Evolutionary conservation across 92 coral and sea anemone genomes (phyloP), one percentile per base, ranked within the genome.

Genomic region (Umimayanthus kanabou): DNA sequence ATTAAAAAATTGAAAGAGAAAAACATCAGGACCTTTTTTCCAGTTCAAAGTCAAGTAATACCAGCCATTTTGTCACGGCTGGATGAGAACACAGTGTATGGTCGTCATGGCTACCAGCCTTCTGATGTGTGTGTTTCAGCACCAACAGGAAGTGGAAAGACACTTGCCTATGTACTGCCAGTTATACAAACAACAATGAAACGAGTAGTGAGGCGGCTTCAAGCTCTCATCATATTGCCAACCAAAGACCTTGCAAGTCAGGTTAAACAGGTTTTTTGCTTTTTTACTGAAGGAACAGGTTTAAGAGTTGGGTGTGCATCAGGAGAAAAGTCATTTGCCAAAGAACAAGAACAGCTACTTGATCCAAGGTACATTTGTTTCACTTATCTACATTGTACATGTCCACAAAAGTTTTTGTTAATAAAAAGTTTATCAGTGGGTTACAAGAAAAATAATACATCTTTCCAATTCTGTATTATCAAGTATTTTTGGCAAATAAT

Each of bases 71-170:
- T 96, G 80, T 80, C 94, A 11, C 89, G 76, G 61, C 87, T 91
- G 77, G 96, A 94, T 28, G 76, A 66, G 77, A 79, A 83, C 82
- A 82, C 92, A 29, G 80, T 90, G 6, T 93, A 76, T 76, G 95
- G 99, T 39, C 55, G 74, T 26, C 92, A 95, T 57, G 98, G 98
- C 45, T 95, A 89, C 77, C 77, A 89, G 33, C 98, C 98, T 39
- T 85, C 92, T 39, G 99, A 96, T 80, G 83, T 96, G 40, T 96
- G 99, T 90, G 96, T 96, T 26, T 96, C 95, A 18, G 99, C 99
- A 25, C 99, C 99, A 13, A 96, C 99, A 43, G 99, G 99, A 65
- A 96, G 99, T 87, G 99, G 99, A 23, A 96, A 96, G 90, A 96
- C 99, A 20, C 93, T 96, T 78, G 93, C 99, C 0, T 96, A 96